Evolutionary conservation across 2,888 invertebrate species (phyloP).

Genomic region (Tupiocoris notatus): DNA sequence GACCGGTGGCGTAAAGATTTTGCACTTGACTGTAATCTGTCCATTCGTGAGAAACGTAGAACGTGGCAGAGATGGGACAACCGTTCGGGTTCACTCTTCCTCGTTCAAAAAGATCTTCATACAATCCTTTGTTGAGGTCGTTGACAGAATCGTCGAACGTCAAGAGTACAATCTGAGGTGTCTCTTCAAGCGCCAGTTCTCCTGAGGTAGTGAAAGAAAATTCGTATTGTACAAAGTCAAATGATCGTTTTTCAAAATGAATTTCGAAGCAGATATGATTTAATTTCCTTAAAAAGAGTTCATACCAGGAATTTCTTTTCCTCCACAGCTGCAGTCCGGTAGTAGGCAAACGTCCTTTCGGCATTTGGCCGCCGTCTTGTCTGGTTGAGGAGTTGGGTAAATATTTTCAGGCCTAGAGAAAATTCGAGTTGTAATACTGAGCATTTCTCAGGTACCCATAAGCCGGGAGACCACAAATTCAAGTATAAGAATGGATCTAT

Average conservation of each 20-base stretch:
- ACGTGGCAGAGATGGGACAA: conserved; percentile 88
- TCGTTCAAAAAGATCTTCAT: conserved; percentile 84
- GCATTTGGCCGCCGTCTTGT: conserved; percentile 88
- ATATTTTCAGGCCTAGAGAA: conserved; percentile 69
- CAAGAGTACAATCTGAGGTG: conserved; percentile 87
- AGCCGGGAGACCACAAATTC: no score
- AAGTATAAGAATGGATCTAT: no score
- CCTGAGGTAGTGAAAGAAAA: conserved; percentile 45
- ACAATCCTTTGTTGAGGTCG: conserved; percentile 89
- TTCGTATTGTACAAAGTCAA: no score
- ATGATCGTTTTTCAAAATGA: no score
- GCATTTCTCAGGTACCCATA: no score
- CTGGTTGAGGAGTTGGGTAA: conserved; percentile 82
- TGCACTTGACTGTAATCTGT: conserved; percentile 98
- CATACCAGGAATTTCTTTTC: conserved; percentile 85
- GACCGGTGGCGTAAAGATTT: conserved; percentile 89
- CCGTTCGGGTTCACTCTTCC: conserved; percentile 88
- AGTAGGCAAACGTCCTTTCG: conserved; percentile 84
- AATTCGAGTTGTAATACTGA: no score
- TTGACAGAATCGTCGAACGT: conserved; percentile 95
- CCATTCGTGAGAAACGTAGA: conserved; percentile 99
- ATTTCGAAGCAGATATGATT: no score
- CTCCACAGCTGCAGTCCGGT: conserved; percentile 90
- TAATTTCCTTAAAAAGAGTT: no score
- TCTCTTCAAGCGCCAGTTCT: conserved; percentile 63